Conservation (phyloP, 1,140 invertebrate species). For the Magallana ariakensis region DNA sequence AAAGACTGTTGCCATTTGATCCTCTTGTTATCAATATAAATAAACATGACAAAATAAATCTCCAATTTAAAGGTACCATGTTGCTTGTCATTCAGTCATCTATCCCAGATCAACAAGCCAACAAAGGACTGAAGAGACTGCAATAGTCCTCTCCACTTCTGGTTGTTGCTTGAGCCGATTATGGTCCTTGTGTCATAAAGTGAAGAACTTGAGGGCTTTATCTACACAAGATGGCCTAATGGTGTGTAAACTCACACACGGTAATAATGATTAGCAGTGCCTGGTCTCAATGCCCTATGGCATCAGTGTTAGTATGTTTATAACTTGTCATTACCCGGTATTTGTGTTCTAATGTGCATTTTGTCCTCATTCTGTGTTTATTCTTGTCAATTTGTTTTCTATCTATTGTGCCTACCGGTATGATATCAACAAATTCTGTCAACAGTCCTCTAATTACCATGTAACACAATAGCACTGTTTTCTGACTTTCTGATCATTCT, state of each 20-base stretch:
- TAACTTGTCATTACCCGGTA: slow-evolving; percentile 32
- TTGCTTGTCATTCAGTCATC: background rate
- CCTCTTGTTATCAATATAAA: background rate
- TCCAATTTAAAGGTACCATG: background rate
- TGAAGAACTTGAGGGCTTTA: slow-evolving; percentile 26
- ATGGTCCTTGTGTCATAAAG: slow-evolving; percentile 16
- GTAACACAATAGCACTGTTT: background rate
- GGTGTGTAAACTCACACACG: slow-evolving; percentile 25
- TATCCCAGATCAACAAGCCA: background rate
- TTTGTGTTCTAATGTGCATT: background rate
- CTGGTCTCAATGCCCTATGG: background rate
- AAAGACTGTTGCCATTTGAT: background rate
- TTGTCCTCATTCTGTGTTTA: slow-evolving; percentile 1
- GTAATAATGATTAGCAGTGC: slow-evolving; percentile 4
- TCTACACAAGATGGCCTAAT: slow-evolving; percentile 16
- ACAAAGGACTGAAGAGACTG: background rate
- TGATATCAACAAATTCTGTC: background rate
- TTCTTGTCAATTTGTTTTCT: background rate
- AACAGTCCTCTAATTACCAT: background rate
- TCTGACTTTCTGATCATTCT: background rate
- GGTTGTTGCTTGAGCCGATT: slow-evolving; percentile 24
- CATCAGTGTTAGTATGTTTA: slow-evolving; percentile 1
- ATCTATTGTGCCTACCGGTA: background rate
- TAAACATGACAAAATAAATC: slow-evolving; percentile 3
- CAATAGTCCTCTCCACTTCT: background rate